phyloP scores from a whole-genome alignment of 2,113 vertebrate species.

The Vanacampus margaritifer region DNA sequence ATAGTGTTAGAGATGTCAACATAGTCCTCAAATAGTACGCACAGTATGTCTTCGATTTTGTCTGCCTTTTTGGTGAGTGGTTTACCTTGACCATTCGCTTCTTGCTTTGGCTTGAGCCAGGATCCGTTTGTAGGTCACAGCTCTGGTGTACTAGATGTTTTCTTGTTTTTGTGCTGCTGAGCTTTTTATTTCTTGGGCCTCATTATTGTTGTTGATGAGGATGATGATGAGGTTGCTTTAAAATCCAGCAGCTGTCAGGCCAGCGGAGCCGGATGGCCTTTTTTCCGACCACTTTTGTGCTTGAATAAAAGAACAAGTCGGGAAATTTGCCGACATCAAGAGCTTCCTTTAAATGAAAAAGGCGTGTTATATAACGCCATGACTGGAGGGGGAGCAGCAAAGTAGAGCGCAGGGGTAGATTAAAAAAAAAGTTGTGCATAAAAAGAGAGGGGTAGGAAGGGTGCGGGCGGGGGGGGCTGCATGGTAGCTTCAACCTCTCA shows the following conservation, averaged over 20 bases:
- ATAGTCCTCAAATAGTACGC: not conserved
- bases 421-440: conserved; percentile 64
- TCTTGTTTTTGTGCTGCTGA: conserved; percentile 28
- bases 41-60: not conserved
- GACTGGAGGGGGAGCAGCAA: conserved; percentile 64
- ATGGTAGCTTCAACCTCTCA: conserved; percentile 22
- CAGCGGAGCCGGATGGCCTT: conserved; percentile 31
- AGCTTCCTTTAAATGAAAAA: conserved; percentile 61
- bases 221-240: not conserved
- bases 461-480: conserved; percentile 20
- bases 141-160: not conserved
- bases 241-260: conserved; percentile 26
- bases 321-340: conserved; percentile 65
- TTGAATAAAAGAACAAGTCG: conserved; percentile 34
- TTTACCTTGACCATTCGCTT: not conserved
- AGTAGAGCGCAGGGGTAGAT: conserved; percentile 65
- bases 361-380: conserved; percentile 62
- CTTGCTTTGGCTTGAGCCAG: conserved; percentile 29
- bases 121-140: not conserved
- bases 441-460: conserved; percentile 24
- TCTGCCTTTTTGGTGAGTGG: not conserved
- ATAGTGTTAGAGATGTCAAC: not conserved
- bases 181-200: conserved; percentile 32
- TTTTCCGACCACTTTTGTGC: conserved; percentile 24
- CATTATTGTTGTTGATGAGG: not conserved